Conservation (phyloP, 2,113 vertebrate genomes). For the Lota lota region DNA sequence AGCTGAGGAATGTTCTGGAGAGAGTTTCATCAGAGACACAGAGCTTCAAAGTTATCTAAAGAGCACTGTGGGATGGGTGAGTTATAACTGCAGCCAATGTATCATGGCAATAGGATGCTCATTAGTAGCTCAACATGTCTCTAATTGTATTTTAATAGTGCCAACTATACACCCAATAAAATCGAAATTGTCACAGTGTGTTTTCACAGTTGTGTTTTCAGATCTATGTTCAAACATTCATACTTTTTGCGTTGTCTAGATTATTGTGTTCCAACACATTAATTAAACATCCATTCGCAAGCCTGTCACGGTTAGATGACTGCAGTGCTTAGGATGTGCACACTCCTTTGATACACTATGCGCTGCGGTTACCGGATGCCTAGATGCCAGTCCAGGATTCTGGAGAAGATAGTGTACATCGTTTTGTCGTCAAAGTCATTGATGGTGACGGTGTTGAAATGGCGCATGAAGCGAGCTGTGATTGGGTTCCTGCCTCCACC, state of each 20-base stretch:
- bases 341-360: background rate
- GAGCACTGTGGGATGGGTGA: background rate
- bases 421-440: slow-evolving; percentile 88
- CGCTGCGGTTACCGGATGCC: slow-evolving; percentile 62
- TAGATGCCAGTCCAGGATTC: slow-evolving; percentile 87
- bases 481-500: slow-evolving; percentile 88
- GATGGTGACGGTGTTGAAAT: slow-evolving; percentile 88
- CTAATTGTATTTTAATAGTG: background rate
- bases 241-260: background rate
- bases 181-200: background rate
- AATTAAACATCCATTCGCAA: background rate
- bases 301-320: background rate
- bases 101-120: background rate
- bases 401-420: slow-evolving; percentile 89
- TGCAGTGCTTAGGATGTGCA: background rate
- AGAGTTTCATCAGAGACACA: background rate
- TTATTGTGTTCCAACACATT: background rate
- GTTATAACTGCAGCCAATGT: background rate
- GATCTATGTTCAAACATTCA: background rate
- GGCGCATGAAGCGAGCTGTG: slow-evolving; percentile 84
- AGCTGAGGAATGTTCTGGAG: background rate
- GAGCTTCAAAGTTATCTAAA: background rate
- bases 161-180: slow-evolving; percentile 1
- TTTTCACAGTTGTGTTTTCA: background rate
- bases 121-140: background rate